Conservation (phyloP, 2,797 vertebrate species). For the Cygnus olor region DNA sequence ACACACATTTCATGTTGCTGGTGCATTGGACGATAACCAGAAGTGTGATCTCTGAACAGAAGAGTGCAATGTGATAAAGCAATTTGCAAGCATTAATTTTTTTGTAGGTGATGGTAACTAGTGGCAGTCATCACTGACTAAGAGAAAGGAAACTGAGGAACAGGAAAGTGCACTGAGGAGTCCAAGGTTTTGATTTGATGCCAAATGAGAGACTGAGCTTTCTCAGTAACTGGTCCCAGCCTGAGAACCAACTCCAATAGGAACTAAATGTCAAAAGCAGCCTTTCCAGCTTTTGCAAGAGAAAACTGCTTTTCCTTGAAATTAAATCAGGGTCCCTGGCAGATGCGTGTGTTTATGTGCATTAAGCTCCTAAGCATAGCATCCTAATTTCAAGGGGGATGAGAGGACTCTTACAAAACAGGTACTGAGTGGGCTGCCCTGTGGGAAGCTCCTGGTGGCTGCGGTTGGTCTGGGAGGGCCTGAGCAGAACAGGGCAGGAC, state of each 20-base stretch:
- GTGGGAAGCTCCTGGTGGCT: not conserved
- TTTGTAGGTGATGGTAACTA: not conserved
- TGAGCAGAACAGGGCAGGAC: slow-evolving; percentile 23
- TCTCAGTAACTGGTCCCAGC: not conserved
- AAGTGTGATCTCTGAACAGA: not conserved
- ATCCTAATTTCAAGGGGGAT: not conserved
- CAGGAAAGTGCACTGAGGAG: not conserved
- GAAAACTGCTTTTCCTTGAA: not conserved
- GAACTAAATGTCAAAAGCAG: not conserved
- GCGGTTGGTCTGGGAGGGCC: rapidly evolving
- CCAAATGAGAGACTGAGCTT: not conserved
- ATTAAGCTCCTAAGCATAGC: not conserved
- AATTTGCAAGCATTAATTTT: not conserved
- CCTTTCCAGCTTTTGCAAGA: not conserved
- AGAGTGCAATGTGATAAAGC: rapidly evolving
- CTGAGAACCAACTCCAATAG: not conserved
- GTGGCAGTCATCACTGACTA: not conserved
- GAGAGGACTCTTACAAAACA: not conserved
- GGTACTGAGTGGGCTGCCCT: rapidly evolving
- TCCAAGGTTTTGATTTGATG: not conserved
- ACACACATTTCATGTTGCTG: not conserved
- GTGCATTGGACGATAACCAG: not conserved
- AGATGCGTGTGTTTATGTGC: not conserved
- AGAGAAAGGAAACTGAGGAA: slow-evolving; percentile 14
- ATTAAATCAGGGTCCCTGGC: not conserved